Base-by-base conservation (phyloP, 2,888 invertebrate genomes). In the Cecidostiba fungosa region DNA sequence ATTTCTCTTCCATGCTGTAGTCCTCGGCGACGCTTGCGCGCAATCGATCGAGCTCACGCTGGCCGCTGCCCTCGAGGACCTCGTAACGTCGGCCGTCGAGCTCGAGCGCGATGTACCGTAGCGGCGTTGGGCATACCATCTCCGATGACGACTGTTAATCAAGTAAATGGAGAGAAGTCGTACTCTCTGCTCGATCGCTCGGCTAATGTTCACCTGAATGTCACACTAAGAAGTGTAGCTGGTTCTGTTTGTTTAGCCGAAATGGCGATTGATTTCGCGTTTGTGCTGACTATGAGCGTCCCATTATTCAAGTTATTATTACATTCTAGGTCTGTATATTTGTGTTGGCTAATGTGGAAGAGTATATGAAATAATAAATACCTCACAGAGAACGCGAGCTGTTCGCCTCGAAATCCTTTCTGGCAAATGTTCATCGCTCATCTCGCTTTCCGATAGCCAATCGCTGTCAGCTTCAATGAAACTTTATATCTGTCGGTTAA, bases 1-100 rank as follows among this genome's bases (percentile, higher is more conserved):
- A 92, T 89, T 90, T 91, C 89, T 92, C 91, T 86, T 89, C 88
- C 85, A 89, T 88, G 87, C 90, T 90, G 88, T 91, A 91, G 88
- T 92, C 90, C 85, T 91, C 91, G 77, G 88, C 89, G 85, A 88
- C 88, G 87, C 90, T 91, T 84, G 91, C 89, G 74, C 91, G 90
- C 88, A 91, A 90, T 90, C 89, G 90, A 89, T 92, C 90, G 87
- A 90, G 89, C 85, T 91, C 90, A 62, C 88, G 89, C 80, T 90
- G 89, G 85, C 89, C 87, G 86, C 89, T 26, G 19, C 85, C 91
- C 85, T 91, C 89, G 78, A 78, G 84, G 0, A 92, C 90, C 87
- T 92, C 90, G 89, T 90, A 91, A 59, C 87, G 88, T 50, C 88
- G 88, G 14, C 92, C 93, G 74, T 91, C 82, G 3, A 74, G 47